Evolutionary conservation across 2,113 vertebrate species (phyloP).

Genomic region (Monarcha castaneiventris): DNA sequence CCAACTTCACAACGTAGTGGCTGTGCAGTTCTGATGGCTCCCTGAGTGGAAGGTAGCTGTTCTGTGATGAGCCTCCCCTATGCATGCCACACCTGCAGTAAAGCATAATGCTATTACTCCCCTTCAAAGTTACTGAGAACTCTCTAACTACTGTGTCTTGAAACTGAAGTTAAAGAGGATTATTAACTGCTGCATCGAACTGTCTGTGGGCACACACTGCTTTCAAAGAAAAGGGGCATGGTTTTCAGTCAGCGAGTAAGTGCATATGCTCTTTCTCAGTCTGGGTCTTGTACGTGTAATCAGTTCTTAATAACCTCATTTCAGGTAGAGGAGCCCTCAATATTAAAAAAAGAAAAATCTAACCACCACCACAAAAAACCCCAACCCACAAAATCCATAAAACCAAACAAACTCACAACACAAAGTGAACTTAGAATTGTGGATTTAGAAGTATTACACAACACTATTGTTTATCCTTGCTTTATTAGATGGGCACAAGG

Average conservation of each 20-base stretch:
- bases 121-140: background rate
- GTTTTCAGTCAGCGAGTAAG: background rate
- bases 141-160: background rate
- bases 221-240: background rate
- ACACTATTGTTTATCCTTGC: background rate
- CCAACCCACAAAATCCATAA: background rate
- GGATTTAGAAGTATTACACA: background rate
- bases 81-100: background rate
- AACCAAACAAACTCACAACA: background rate
- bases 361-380: background rate
- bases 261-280: background rate
- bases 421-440: background rate
- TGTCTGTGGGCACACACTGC: background rate
- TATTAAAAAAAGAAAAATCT: background rate
- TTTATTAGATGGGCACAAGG: background rate
- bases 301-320: background rate
- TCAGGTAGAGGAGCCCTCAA: background rate
- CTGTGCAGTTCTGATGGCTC: background rate
- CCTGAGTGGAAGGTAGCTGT: background rate
- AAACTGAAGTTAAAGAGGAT: background rate
- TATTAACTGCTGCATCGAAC: background rate
- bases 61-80: background rate
- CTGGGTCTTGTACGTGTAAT: background rate
- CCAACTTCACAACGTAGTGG: background rate
- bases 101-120: background rate